Base-by-base conservation (phyloP, 2,888 invertebrate species). In the Cheilosia pagana region DNA sequence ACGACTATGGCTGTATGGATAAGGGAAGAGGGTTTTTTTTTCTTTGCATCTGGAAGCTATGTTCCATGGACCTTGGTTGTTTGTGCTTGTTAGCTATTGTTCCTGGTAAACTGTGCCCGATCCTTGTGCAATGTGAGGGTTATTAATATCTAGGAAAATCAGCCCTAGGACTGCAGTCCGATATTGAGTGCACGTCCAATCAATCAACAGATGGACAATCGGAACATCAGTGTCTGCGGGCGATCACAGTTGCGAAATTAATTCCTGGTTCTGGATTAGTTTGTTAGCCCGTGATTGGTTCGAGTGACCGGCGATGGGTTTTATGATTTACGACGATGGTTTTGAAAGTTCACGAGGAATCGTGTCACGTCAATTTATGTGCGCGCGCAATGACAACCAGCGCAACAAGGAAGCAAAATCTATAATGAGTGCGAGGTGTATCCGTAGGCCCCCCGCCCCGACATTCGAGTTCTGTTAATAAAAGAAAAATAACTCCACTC, bases 191-290 rank as follows among this genome's bases (percentile, higher is more conserved):
- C 75, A 85, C 75, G 81, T 81, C 75, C 62, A 85, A 85, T 81
- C 85, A 79, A 85, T 85, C 85, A 85, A 71, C 71, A 71, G 70
- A 81, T 81, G 76, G 81, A 85, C 85, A 85, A 85, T 85, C 81
- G 75, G 85, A 85, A 81, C 85, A 85, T 85, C 81, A 76, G 76
- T 85, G 81, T 81, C 85, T 85, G 50, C 55, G 43, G 81, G 85
- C 85, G 81, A 70, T 81, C 75, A 85, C 81, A 85, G 67, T 71
- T 67, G 52, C 50, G 52, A 76, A 81, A 85, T 81, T 81, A 81
- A 85, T 85, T 85, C 71, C 76, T 81, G 70, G 81, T 81, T 76
- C 79, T 79, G 31, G 57, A 81, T 85, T 81, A 67, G 79, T 79
- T 85, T 79, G 79, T 85, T 79, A 60, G 70, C 23, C 39, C 52